Conservation (phyloP, 2,113 vertebrate genomes). For the Gila orcuttii region DNA sequence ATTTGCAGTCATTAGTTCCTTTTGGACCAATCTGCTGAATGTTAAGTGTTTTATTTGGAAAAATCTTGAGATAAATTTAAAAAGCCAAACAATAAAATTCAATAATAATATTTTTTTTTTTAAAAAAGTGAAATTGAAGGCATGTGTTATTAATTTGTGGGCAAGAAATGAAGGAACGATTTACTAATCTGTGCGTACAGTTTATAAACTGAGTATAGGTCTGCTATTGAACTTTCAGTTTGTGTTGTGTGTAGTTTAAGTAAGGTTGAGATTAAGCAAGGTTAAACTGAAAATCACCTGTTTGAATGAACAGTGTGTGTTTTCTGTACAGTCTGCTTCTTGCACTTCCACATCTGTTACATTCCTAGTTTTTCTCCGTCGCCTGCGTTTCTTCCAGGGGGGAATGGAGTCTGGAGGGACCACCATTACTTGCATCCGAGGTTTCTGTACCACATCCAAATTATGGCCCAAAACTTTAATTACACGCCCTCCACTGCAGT, state of each 20-base stretch:
- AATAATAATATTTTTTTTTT: too few relatives aligned
- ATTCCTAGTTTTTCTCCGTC: slow-evolving; percentile 48
- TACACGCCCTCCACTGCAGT: slow-evolving; percentile 85
- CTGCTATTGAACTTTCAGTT: too few relatives aligned
- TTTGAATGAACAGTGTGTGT: slow-evolving; percentile 74
- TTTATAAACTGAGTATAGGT: background rate
- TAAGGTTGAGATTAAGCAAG: background rate
- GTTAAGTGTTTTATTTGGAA: too few relatives aligned
- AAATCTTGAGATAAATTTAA: too few relatives aligned
- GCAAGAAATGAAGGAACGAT: background rate
- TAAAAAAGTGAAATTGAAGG: too few relatives aligned
- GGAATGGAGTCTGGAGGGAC: slow-evolving; percentile 58
- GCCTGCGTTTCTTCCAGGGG: slow-evolving; percentile 58
- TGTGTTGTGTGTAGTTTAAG: too few relatives aligned
- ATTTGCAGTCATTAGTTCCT: too few relatives aligned
- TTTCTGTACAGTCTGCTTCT: slow-evolving; percentile 70
- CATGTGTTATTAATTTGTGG: too few relatives aligned
- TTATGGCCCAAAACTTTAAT: slow-evolving; percentile 86
- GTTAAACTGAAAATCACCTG: slow-evolving; percentile 63
- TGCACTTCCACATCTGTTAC: slow-evolving; percentile 45
- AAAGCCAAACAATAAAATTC: too few relatives aligned
- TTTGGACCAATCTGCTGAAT: too few relatives aligned
- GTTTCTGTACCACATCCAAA: slow-evolving; percentile 92
- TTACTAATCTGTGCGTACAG: background rate
- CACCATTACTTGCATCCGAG: slow-evolving; percentile 85